phyloP scores from a whole-genome alignment of 2,113 vertebrate genomes.

The Lampris megalopsis region DNA sequence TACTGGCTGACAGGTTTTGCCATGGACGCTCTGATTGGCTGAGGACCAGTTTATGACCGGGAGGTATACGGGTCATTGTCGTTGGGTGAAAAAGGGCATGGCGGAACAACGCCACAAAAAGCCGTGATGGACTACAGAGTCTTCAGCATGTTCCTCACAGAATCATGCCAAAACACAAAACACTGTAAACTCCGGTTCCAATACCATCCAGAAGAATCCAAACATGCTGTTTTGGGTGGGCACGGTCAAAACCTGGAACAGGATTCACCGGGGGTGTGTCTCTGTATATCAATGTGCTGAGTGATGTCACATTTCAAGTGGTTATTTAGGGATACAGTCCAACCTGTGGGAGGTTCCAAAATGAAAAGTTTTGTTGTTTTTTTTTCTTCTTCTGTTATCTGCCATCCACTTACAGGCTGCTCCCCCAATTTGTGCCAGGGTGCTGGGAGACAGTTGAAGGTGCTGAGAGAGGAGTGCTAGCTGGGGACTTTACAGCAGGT shows the following conservation, averaged over 20 bases:
- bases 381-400: neutral
- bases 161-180: neutral
- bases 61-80: neutral
- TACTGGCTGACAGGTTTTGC: constrained; percentile 5
- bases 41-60: neutral
- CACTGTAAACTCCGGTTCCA: neutral
- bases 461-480: constrained; percentile 26
- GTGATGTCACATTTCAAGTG: constrained; percentile 45
- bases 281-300: neutral
- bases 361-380: neutral
- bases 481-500: constrained; percentile 42
- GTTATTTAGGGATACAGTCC: constrained; percentile 28
- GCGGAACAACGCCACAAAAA: neutral
- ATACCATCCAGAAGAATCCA: neutral
- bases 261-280: neutral
- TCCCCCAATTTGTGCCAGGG: constrained; percentile 31
- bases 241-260: too few relatives aligned
- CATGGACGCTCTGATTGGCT: neutral
- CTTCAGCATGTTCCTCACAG: constrained; percentile 16
- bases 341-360: constrained; percentile 22
- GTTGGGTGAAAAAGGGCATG: neutral
- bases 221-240: neutral
- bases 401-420: constrained; percentile 23
- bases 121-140: neutral
- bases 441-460: constrained; percentile 3